A percentile compares a stretch with the other conserved stretches of the same genome.
These are phyloP conservation scores for Procavia capensis DNA, from an alignment of 2,113 vertebrate species.

Conservation along the genomic window DNA sequence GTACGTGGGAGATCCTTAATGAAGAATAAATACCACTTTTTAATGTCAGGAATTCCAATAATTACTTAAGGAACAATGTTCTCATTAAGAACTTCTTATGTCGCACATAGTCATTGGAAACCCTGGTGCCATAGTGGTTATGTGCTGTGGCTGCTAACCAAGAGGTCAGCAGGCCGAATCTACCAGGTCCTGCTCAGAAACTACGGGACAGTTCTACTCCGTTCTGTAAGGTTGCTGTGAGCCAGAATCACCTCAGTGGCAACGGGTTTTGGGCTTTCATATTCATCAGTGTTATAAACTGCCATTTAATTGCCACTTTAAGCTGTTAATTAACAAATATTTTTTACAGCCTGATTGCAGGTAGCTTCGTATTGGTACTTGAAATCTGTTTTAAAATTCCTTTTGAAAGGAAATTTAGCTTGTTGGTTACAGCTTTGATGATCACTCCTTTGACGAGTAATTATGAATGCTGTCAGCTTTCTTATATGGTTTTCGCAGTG, in stretches of 20 bases:
- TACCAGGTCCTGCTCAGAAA: too few species aligned
- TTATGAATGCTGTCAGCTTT: not conserved
- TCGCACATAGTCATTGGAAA: too few species aligned
- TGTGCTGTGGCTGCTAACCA: too few species aligned
- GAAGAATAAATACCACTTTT: not conserved
- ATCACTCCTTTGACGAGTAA: not conserved
- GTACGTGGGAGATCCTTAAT: not conserved
- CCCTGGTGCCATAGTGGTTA: too few species aligned
- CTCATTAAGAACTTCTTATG: not conserved
- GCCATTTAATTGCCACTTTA: not conserved
- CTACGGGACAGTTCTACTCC: too few species aligned
- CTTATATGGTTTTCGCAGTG: not conserved
- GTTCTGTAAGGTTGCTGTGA: too few species aligned
- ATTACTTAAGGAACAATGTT: not conserved
- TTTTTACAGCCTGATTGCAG: slow-evolving; percentile 18
- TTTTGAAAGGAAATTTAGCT: not conserved
- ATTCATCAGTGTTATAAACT: not conserved
- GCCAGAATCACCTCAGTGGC: too few species aligned
- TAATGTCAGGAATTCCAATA: not conserved
- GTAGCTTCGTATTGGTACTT: not conserved
- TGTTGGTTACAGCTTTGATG: not conserved
- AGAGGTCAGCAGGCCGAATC: too few species aligned
- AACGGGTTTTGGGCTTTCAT: too few species aligned
- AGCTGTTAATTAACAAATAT: slow-evolving; percentile 19
- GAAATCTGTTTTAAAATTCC: slow-evolving; percentile 16